Evolutionary conservation across 1,140 invertebrate species (phyloP).

Genomic region (Schlechtendalia chinensis): DNA sequence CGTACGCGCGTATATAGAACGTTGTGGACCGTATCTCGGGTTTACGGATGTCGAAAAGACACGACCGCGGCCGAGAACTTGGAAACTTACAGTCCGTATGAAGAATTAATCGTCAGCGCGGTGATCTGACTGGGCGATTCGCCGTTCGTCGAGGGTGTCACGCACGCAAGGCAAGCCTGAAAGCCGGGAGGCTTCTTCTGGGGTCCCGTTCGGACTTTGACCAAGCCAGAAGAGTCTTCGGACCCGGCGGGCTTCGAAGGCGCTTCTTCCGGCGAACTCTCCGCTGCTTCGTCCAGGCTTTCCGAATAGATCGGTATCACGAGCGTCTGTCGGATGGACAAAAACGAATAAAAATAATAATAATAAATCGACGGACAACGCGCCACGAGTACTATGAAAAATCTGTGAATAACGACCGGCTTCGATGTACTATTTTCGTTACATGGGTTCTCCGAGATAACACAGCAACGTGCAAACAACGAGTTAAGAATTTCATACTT

Average conservation of each 20-base stretch:
- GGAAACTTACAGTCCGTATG: conserved; percentile 88
- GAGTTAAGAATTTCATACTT: too few relatives aligned
- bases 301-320: conserved; percentile 45
- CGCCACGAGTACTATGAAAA: too few relatives aligned
- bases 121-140: conserved; percentile 80
- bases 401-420: too few relatives aligned
- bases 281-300: conserved; percentile 27
- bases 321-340: background rate
- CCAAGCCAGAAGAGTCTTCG: conserved; percentile 63
- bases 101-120: conserved; percentile 89
- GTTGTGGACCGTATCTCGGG: too few relatives aligned
- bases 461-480: too few relatives aligned
- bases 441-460: too few relatives aligned
- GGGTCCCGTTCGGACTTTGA: conserved; percentile 73
- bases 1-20: background rate
- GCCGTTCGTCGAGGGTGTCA: conserved; percentile 78
- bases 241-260: background rate
- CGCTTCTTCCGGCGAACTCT: conserved; percentile 38
- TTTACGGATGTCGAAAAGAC: too few relatives aligned
- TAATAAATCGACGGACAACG: too few relatives aligned
- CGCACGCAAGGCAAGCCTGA: conserved; percentile 91
- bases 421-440: too few relatives aligned
- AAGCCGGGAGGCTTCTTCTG: conserved; percentile 85
- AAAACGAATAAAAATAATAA: background rate
- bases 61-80: too few relatives aligned